Base-by-base conservation (phyloP, 2,888 invertebrate species). In the Bugula neritina region DNA sequence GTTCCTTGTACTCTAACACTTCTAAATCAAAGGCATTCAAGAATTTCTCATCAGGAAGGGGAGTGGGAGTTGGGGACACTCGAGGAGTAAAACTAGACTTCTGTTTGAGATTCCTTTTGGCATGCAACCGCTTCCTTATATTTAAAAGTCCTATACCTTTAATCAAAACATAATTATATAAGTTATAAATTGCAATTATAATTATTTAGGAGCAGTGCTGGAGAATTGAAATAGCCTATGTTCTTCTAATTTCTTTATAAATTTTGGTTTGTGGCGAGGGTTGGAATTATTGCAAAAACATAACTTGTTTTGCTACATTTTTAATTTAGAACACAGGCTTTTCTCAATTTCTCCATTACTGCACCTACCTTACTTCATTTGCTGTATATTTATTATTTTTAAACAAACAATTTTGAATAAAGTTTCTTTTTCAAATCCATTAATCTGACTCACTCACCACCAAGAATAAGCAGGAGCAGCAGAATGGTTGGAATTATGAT, bases 11-110 rank as follows among this genome's bases (percentile, higher is more conserved):
- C n/a, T 54, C 52, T 5, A 70, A 52, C 1, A 79, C 78, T 72
- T 79, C 79, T 2, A 72, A 54, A 73, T 80, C 80, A 71, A 79
- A 79, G 0, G 71, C 72, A 13, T 75, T 73, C 29, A 79, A 72
- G 70, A 79, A 78, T 54, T 63, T 29, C 34, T 74, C 58, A 10
- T 73, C 73, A 13, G 27, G 5, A 13, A 3, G 17, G 5, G 43
- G 17, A 10, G 43, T 10, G 10, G 17, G 43, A 43, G 43, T 43
- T 43, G 43, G 43, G 17, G 17, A 43, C 5, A 17, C 43, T 17
- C 17, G 5, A 10, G 43, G 5, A 17, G 17, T 5, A 43, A 5
- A 17, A 43, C 43, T 17, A 10, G 10, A 17, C 17, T 43, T 43
- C 17, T 5, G 10, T 17, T 17, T 5, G 43, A 43, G 43, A 10